phyloP scores from a whole-genome alignment of 2,113 vertebrate species.

The Otus sunia region DNA sequence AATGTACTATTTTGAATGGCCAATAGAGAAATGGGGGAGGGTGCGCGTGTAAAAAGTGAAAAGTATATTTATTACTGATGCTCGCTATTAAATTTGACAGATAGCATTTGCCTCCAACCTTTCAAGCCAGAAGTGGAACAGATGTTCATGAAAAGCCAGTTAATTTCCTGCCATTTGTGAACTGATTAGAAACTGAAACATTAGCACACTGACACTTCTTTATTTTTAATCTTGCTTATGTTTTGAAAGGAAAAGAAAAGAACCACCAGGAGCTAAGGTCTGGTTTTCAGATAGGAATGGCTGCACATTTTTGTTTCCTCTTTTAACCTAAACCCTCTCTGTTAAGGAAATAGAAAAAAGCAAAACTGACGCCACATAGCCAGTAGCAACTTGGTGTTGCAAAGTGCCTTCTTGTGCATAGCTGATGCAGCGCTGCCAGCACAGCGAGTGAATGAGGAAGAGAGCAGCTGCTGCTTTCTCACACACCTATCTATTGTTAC shows the following conservation, averaged over 20 bases:
- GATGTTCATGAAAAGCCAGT: slow-evolving; percentile 69
- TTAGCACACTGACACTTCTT: slow-evolving; percentile 33
- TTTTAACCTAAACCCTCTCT: slow-evolving; percentile 25
- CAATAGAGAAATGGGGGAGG: neutral
- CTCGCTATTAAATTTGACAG: slow-evolving; percentile 54
- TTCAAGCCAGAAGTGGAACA: slow-evolving; percentile 68
- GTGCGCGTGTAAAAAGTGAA: neutral
- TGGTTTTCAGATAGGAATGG: slow-evolving; percentile 16
- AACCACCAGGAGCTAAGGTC: neutral
- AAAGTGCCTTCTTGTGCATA: neutral
- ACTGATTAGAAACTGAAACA: slow-evolving; percentile 66
- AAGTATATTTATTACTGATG: slow-evolving; percentile 41
- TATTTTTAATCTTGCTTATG: slow-evolving; percentile 7
- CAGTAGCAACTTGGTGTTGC: neutral
- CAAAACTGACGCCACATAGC: neutral
- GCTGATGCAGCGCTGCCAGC: neutral
- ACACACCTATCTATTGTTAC: neutral
- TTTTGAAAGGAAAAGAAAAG: slow-evolving; percentile 47
- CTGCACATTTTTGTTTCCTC: slow-evolving; percentile 55
- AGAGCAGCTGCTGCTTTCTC: neutral
- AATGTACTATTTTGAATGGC: neutral
- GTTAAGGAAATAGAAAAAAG: slow-evolving; percentile 18
- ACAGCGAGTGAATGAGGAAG: neutral
- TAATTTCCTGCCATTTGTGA: slow-evolving; percentile 71
- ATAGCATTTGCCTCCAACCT: slow-evolving; percentile 64